phyloP scores from a whole-genome alignment of 1,140 invertebrate species.

The Penaeus vannamei region DNA sequence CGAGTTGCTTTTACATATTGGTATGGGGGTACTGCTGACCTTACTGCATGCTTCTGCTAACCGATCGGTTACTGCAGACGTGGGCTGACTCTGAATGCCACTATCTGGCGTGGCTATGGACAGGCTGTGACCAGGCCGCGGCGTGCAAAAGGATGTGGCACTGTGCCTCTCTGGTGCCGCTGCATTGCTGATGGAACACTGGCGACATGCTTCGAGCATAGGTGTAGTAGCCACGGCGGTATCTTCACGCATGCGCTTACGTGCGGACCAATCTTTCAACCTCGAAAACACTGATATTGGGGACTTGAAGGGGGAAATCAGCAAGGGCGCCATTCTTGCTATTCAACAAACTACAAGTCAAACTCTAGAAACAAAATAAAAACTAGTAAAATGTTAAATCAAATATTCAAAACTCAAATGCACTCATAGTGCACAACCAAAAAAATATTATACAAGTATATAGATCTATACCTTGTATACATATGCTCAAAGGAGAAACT shows the following conservation, averaged over 20 bases:
- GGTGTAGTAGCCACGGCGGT: neutral
- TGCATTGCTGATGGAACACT: neutral
- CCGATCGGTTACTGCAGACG: neutral
- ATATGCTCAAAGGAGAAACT: too few species aligned
- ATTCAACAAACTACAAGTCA: neutral
- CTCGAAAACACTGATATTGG: slow-evolving; percentile 55
- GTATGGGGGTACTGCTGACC: too few species aligned
- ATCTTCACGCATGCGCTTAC: slow-evolving; percentile 46
- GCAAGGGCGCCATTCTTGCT: slow-evolving; percentile 47
- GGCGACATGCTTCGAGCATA: neutral
- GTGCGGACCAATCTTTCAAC: slow-evolving; percentile 58
- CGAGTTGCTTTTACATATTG: too few species aligned
- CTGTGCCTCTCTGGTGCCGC: neutral
- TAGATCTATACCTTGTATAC: too few species aligned
- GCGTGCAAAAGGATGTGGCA: slow-evolving; percentile 36
- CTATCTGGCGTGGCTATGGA: slow-evolving; percentile 53
- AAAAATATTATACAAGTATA: too few species aligned
- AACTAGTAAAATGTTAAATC: neutral
- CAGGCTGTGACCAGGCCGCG: neutral
- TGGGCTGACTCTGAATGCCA: slow-evolving; percentile 38
- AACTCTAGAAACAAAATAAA: neutral
- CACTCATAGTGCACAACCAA: too few species aligned
- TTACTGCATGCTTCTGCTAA: too few species aligned
- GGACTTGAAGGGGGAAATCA: slow-evolving; percentile 65
- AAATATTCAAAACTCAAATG: too few species aligned